A percentile compares a stretch with the other conserved stretches of the same genome.
phyloP scores from a whole-genome alignment of 1,140 invertebrate species.

The Heterodera carotae region DNA sequence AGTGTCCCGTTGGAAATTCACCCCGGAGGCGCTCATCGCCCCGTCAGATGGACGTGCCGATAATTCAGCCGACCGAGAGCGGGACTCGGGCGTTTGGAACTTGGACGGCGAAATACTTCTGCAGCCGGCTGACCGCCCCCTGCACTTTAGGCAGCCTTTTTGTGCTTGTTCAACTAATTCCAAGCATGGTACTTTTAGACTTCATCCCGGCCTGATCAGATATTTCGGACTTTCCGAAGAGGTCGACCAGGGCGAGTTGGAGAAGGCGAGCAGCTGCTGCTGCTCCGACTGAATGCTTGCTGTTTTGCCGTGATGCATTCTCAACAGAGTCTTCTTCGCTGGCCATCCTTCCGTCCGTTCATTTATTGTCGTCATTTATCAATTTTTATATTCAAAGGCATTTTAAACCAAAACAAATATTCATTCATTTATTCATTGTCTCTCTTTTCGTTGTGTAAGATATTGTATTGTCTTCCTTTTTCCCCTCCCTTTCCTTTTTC shows the following conservation, averaged over 20 bases:
- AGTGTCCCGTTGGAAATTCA: slow-evolving; percentile 59
- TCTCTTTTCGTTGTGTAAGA: background rate
- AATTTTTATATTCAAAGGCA: background rate
- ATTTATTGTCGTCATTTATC: background rate
- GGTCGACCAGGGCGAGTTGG: slow-evolving; percentile 51
- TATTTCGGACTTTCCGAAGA: slow-evolving; percentile 62
- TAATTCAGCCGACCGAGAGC: slow-evolving; percentile 28
- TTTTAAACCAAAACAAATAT: background rate
- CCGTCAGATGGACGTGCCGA: slow-evolving; percentile 3
- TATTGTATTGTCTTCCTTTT: background rate
- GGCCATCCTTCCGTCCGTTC: background rate
- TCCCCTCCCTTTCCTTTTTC: background rate
- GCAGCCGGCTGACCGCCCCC: slow-evolving; percentile 52
- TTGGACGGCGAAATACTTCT: slow-evolving; percentile 58
- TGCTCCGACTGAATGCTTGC: slow-evolving; percentile 19
- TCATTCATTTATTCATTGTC: too few relatives aligned
- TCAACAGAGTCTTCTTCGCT: background rate
- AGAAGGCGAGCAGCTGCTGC: slow-evolving; percentile 50
- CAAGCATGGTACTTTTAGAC: slow-evolving; percentile 32
- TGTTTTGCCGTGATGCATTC: background rate
- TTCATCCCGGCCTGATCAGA: slow-evolving; percentile 59
- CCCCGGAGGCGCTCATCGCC: slow-evolving; percentile 49
- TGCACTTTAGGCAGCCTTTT: slow-evolving; percentile 44
- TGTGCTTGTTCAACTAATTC: background rate
- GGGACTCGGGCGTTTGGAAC: slow-evolving; percentile 63